Conservation (phyloP, 2,888 invertebrate genomes). For the Pheosia tremula region DNA sequence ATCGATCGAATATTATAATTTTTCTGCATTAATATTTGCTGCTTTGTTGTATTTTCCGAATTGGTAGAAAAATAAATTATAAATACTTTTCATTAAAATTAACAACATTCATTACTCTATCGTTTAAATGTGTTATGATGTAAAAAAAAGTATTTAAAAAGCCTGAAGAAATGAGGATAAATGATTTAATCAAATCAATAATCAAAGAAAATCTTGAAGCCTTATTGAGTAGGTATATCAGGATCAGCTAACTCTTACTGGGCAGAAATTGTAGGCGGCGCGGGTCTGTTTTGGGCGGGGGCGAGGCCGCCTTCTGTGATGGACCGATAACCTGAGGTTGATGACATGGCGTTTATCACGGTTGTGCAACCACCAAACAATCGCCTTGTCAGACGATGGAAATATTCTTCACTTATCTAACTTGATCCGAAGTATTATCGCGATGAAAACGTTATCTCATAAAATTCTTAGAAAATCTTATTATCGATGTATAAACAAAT, state of each 20-base stretch:
- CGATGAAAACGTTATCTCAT: conserved; percentile 20
- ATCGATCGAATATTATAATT: conserved; percentile 4
- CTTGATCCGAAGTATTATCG: conserved; percentile 29
- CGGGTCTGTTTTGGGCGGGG: conserved; percentile 21
- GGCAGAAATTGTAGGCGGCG: conserved; percentile 20
- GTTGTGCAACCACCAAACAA: conserved; percentile 27
- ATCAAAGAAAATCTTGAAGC: neutral
- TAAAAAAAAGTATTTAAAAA: no score
- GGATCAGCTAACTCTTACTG: conserved; percentile 6
- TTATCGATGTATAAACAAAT: neutral
- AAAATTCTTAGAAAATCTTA: conserved; percentile 15
- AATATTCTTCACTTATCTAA: conserved; percentile 16
- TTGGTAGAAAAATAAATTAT: neutral
- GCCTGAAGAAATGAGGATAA: no score
- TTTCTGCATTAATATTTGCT: neutral
- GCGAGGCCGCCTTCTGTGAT: conserved; percentile 16
- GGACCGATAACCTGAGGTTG: conserved; percentile 25
- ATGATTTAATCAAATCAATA: no score
- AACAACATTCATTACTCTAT: neutral
- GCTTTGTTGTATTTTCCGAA: neutral
- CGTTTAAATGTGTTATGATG: neutral
- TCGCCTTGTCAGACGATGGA: conserved; percentile 26
- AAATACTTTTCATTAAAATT: neutral
- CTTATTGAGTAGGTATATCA: neutral
- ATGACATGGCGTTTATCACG: conserved; percentile 24